phyloP scores from a whole-genome alignment of 2,888 invertebrate species.

The Agonopterix arenella region DNA sequence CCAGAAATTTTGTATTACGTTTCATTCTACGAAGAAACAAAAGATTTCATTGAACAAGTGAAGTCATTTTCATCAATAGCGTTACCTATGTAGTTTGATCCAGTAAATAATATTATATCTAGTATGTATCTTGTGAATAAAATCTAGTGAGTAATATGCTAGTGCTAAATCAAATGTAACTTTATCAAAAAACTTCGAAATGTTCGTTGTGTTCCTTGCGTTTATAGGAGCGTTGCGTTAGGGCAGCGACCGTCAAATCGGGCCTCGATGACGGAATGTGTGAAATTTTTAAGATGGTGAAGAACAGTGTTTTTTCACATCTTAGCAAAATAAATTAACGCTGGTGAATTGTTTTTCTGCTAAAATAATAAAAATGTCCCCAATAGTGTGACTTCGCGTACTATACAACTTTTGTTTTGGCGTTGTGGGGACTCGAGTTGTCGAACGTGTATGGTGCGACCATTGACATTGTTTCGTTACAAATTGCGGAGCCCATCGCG shows the following conservation, averaged over 20 bases:
- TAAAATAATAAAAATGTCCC: constrained; percentile 35
- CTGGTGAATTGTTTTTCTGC: constrained; percentile 36
- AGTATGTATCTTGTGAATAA: no score
- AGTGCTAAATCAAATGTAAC: no score
- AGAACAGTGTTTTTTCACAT: constrained; percentile 59
- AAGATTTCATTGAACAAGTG: no score
- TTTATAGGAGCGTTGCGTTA: constrained; percentile 35
- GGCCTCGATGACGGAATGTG: constrained; percentile 75
- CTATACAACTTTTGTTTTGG: constrained; percentile 22
- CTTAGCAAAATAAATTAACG: constrained; percentile 33
- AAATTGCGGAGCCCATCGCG: constrained; percentile 60
- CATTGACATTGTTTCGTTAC: constrained; percentile 72
- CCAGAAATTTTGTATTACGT: no score
- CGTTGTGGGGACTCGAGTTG: constrained; percentile 25
- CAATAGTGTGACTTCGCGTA: constrained; percentile 25
- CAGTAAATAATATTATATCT: no score
- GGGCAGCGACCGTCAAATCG: constrained; percentile 71
- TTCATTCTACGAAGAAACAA: no score
- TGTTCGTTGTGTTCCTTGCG: constrained; percentile 18
- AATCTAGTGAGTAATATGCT: no score
- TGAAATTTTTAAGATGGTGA: constrained; percentile 73
- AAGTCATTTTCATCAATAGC: no score
- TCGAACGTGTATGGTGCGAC: constrained; percentile 58
- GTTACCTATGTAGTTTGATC: no score
- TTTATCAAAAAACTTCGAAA: no score